phyloP scores from a whole-genome alignment of 2,113 vertebrate species.

The Oreochromis niloticus region DNA sequence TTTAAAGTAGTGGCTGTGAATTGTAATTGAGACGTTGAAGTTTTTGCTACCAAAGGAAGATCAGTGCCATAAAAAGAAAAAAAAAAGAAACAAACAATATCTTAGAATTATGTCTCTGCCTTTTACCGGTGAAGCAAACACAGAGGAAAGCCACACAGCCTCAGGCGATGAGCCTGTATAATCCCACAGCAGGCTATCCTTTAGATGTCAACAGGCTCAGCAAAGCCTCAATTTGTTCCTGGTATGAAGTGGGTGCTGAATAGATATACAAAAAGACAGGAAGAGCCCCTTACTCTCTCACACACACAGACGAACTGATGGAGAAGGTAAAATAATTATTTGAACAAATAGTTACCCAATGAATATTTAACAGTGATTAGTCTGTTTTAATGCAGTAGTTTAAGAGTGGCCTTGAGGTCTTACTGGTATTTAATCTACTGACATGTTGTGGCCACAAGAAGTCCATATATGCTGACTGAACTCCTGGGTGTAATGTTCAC shows the following conservation, averaged over 20 bases:
- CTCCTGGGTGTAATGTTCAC: background rate
- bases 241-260: background rate
- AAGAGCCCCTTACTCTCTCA: background rate
- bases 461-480: background rate
- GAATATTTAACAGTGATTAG: background rate
- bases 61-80: background rate
- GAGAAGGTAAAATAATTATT: background rate
- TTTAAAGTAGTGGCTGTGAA: background rate
- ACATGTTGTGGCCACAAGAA: background rate
- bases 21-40: background rate
- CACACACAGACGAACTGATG: background rate
- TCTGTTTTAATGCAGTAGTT: background rate
- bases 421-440: background rate
- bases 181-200: conserved; percentile 15
- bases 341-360: background rate
- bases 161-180: background rate
- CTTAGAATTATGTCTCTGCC: background rate
- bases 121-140: background rate
- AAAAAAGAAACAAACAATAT: background rate
- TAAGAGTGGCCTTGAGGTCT: background rate
- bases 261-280: background rate
- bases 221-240: conserved; percentile 34
- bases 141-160: background rate
- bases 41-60: background rate
- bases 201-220: conserved; percentile 29